These are phyloP conservation scores for Allophyes oxyacanthae DNA, from an alignment of 2,888 invertebrate genomes.

Conservation along the genomic window DNA sequence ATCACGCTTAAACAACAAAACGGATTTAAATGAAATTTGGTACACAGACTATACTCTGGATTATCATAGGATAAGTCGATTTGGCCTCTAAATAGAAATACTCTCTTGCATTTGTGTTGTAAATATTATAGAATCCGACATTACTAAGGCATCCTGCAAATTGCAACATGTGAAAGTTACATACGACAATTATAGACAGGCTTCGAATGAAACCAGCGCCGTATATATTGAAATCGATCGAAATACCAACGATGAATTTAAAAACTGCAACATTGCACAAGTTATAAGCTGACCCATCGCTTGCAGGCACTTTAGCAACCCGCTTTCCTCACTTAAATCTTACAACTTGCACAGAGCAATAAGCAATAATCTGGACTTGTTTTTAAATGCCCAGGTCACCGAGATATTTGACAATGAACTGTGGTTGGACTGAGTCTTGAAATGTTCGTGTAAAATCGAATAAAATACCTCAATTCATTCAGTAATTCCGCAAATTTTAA, in stretches of 20 bases:
- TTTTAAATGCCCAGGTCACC: slow-evolving; percentile 29
- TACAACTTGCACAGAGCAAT: slow-evolving; percentile 14
- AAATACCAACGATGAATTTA: slow-evolving; percentile 50
- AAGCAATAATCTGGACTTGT: slow-evolving; percentile 15
- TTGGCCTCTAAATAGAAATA: no score
- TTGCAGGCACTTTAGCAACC: slow-evolving; percentile 46
- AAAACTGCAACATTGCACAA: slow-evolving; percentile 48
- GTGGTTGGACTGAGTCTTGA: no score
- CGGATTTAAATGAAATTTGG: no score
- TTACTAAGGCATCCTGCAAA: slow-evolving; percentile 13
- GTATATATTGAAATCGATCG: slow-evolving; percentile 45
- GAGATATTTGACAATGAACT: slow-evolving; percentile 29
- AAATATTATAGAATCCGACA: not conserved
- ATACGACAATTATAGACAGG: slow-evolving; percentile 38
- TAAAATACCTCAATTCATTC: slow-evolving; percentile 17
- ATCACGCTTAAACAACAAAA: no score
- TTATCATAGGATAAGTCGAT: no score
- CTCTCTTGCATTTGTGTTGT: no score
- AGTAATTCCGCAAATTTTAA: not conserved
- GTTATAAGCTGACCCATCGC: slow-evolving; percentile 44
- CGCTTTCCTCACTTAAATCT: slow-evolving; percentile 46
- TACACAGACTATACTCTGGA: no score
- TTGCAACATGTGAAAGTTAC: slow-evolving; percentile 37
- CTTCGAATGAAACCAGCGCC: slow-evolving; percentile 44
- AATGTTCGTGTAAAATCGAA: no score